Evolutionary conservation across 2,113 vertebrate species (phyloP).

Genomic region (Grammomys dolichurus): DNA sequence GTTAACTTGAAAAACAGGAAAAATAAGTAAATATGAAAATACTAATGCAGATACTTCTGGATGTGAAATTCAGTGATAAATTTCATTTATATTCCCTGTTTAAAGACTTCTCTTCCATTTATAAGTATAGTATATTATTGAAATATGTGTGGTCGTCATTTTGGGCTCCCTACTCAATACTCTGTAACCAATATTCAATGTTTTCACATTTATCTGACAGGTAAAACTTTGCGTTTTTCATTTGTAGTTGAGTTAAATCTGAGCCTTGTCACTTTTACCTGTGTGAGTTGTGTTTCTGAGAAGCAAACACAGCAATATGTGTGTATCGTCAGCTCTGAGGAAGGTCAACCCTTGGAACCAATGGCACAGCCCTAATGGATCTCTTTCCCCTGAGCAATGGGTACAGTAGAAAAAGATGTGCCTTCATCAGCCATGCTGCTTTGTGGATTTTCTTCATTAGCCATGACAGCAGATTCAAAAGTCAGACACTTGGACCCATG

Average conservation of each 20-base stretch:
- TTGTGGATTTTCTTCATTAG: neutral
- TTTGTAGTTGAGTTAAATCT: conserved; percentile 1
- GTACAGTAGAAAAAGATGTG: accelerated
- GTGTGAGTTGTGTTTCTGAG: neutral
- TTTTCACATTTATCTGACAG: neutral
- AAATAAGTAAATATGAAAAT: neutral
- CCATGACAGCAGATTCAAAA: neutral
- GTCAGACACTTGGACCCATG: neutral
- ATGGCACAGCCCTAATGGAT: neutral
- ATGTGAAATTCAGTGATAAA: neutral
- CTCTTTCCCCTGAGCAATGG: neutral
- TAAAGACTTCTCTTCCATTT: neutral
- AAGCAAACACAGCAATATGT: neutral
- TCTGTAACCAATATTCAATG: neutral
- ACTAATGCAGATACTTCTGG: neutral
- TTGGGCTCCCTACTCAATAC: neutral
- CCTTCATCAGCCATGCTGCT: neutral
- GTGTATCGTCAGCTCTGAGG: accelerated
- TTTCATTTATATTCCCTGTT: neutral
- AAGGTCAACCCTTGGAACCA: neutral
- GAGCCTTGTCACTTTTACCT: neutral
- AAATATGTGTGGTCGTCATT: neutral
- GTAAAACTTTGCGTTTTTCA: neutral
- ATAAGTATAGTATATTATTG: no score
- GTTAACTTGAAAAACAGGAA: neutral